Percentiles rank a stretch among this genome's conserved stretches.
These are phyloP conservation scores for Chymomyza procnemis DNA, from an alignment of 2,888 invertebrate species.

Conservation along the genomic window DNA sequence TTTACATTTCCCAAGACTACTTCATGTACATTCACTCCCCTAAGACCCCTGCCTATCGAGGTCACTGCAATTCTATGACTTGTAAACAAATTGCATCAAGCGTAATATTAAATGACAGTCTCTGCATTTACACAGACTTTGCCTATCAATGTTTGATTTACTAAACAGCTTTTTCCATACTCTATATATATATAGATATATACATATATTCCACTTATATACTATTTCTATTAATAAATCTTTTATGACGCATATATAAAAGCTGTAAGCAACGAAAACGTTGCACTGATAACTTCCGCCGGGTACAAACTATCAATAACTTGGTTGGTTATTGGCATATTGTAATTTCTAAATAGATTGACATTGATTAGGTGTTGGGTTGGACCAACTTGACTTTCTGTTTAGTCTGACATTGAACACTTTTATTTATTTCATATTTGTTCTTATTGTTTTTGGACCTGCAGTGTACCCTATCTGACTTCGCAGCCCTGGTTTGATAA, in stretches of 20 bases:
- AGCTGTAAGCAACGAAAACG: slow-evolving; percentile 15
- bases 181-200: too few relatives aligned
- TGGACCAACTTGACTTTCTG: background rate
- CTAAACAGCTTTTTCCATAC: background rate
- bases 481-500: slow-evolving; percentile 92
- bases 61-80: background rate
- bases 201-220: slow-evolving; percentile 21
- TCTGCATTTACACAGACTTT: background rate
- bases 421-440: background rate
- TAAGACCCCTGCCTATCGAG: background rate
- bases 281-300: slow-evolving; percentile 35
- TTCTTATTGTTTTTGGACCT: slow-evolving; percentile 43
- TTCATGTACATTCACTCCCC: too few relatives aligned
- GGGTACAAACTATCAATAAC: background rate
- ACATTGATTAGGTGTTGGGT: background rate
- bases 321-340: background rate
- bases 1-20: too few relatives aligned
- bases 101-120: background rate
- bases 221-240: slow-evolving; percentile 53
- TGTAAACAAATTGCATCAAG: background rate
- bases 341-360: background rate
- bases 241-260: slow-evolving; percentile 45
- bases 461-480: slow-evolving; percentile 82
- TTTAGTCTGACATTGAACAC: background rate
- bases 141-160: background rate